A percentile compares a stretch with the other conserved stretches of the same genome.
phyloP scores from a whole-genome alignment of 2,113 vertebrate species.

The Ciconia stormi region DNA sequence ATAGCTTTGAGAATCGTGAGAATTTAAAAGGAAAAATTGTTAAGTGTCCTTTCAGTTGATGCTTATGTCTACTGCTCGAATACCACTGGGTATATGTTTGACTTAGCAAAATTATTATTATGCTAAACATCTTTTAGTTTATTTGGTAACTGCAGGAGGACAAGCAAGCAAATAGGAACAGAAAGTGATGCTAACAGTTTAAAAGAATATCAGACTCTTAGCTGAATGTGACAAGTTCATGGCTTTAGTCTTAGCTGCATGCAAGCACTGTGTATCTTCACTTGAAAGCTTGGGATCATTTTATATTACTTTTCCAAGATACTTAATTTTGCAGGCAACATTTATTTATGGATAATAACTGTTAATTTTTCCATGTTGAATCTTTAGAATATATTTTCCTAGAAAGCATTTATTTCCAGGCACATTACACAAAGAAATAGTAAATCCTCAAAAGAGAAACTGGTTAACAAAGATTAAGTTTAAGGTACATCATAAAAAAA shows the following conservation, averaged over 20 bases:
- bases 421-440: neutral
- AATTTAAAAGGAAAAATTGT: neutral
- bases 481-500: neutral
- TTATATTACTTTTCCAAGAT: neutral
- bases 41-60: neutral
- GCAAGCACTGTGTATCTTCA: neutral
- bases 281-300: neutral
- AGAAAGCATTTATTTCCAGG: neutral
- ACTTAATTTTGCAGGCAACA: neutral
- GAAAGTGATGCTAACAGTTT: neutral
- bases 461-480: neutral
- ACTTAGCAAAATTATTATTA: neutral
- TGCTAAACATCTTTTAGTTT: neutral
- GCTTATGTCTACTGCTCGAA: neutral
- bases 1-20: neutral
- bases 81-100: neutral
- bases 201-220: neutral
- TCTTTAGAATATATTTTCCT: neutral
- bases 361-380: neutral
- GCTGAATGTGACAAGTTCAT: neutral
- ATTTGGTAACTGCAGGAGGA: neutral
- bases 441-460: neutral
- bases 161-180: neutral
- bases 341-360: neutral
- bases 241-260: neutral